Base-by-base conservation (phyloP, 2,888 invertebrate genomes). In the Petrolisthes manimaculis region DNA sequence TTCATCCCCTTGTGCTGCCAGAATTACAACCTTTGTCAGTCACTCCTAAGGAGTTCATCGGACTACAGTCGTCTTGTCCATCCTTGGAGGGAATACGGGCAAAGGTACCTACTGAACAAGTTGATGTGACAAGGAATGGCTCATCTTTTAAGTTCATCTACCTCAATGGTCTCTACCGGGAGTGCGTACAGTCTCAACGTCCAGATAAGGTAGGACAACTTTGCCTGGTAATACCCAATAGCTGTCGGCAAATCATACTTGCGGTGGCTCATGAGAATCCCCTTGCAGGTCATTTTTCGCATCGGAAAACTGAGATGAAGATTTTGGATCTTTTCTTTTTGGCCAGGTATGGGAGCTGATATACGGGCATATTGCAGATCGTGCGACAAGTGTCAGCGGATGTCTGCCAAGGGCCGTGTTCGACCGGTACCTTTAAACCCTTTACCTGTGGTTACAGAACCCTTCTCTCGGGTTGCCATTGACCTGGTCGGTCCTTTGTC, bases 281-380 rank as follows among this genome's bases (percentile, higher is more conserved):
- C 9, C 51, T 86, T n/a, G 51, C 74, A 21, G 37, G 81, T n/a
- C 71, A 80, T 67, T 86, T 86, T 54, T 86, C 86, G 4, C 86
- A 86, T 37, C 51, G 79, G 51, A 79, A 85, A 51, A 85, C 80
- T 6, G 85, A 79, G 61, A 18, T 0, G 67, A 79, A 85, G 53
- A 69, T 67, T 37, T 5, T 14, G 0, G 79, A 79, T 0, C 5
- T 79, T 4, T 69, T 85, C 9, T 86, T 56, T n/a, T 37, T 55
- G 69, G 82, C 82, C 86, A 5, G 81, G 74, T 9, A 82, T 82
- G 78, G 74, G 75, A 5, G 55, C 67, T 0, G 86, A 78, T 21
- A 77, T 78, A 1, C 8, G 61, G 21, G 55, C 54, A n/a, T 82
- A 74, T 21, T 81, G 74, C 24, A 24, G 37, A 8, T 86, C 61